phyloP scores from a whole-genome alignment of 2,888 invertebrate genomes.

The Ophonus ardosiacus region DNA sequence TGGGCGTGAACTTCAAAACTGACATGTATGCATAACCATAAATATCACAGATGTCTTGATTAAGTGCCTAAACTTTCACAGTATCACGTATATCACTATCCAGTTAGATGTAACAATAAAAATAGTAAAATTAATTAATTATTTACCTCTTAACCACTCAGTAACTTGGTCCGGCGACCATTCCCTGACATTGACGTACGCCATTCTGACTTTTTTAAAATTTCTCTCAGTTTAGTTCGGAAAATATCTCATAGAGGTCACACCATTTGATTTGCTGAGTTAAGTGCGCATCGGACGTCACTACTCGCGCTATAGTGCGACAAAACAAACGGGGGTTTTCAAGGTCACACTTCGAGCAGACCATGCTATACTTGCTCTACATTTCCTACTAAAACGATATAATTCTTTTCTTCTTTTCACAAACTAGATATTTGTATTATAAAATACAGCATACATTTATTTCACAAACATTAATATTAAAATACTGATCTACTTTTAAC shows the following conservation, averaged over 20 bases:
- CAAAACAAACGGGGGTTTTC: not conserved
- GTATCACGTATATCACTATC: constrained; percentile 19
- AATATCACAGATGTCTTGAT: not conserved
- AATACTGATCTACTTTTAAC: too few relatives aligned
- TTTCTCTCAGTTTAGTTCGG: not conserved
- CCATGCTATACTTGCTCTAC: too few relatives aligned
- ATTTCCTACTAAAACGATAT: too few relatives aligned
- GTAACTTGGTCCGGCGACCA: constrained; percentile 94
- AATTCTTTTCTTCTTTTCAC: too few relatives aligned
- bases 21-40: constrained; percentile 54
- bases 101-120: constrained; percentile 50
- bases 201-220: constrained; percentile 77
- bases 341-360: too few relatives aligned
- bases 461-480: too few relatives aligned
- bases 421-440: too few relatives aligned
- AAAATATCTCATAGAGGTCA: constrained; percentile 10
- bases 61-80: constrained; percentile 16
- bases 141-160: constrained; percentile 91
- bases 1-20: constrained; percentile 62
- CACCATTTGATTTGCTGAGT: not conserved
- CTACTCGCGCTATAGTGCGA: not conserved
- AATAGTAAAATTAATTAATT: constrained; percentile 58
- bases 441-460: too few relatives aligned
- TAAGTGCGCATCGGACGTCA: not conserved
- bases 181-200: constrained; percentile 91